phyloP scores from a whole-genome alignment of 1,140 invertebrate species.

The Yoshiicerus persimilis region DNA sequence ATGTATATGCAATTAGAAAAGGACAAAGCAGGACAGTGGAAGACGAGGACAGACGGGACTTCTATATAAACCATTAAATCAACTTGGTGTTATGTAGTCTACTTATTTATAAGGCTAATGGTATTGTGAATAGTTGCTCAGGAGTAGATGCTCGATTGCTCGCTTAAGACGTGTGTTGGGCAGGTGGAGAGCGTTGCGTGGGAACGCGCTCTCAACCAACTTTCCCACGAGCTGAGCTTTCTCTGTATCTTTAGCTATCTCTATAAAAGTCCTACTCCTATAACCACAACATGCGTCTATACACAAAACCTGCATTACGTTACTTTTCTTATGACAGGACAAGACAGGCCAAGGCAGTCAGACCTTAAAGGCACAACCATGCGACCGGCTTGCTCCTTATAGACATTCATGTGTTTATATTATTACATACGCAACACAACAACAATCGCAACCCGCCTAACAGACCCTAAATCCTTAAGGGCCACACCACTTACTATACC shows the following conservation, averaged over 20 bases:
- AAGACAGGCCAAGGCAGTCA: not conserved
- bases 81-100: too few species aligned
- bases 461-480: not conserved
- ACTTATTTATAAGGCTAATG: not conserved
- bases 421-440: not conserved
- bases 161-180: conserved; percentile 45
- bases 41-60: not conserved
- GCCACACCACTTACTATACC: not conserved
- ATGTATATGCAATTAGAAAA: not conserved
- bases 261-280: not conserved
- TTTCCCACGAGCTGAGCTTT: conserved; percentile 38
- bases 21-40: not conserved
- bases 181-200: conserved; percentile 44
- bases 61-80: not conserved
- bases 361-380: conserved; percentile 25
- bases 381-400: conserved; percentile 26
- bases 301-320: not conserved
- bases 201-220: conserved; percentile 26
- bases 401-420: conserved; percentile 9
- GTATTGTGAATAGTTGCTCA: not conserved
- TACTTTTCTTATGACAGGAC: not conserved
- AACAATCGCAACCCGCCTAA: not conserved
- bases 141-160: not conserved
- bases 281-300: not conserved
- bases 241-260: not conserved